Base-by-base conservation (phyloP, 2,113 vertebrate species). In the Cyprinus carpio region DNA sequence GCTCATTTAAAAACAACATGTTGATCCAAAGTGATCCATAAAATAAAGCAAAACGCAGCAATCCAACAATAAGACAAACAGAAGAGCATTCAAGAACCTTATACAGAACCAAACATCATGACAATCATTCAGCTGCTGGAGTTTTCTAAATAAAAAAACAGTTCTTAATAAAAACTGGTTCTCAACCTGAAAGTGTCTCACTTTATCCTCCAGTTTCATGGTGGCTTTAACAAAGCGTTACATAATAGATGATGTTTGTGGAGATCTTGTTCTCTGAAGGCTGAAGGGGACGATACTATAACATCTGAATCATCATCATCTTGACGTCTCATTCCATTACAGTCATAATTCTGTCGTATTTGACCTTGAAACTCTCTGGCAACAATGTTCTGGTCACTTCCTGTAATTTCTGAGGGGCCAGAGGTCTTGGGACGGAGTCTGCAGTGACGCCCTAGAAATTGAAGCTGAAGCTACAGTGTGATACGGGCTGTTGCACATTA, bases 401-500 rank as follows among this genome's bases (percentile, higher is more conserved):
- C 65, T 71, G 13, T 11, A 20, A 20, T 23, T 43, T 37, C 37
- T 0, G 20, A 64, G 18, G 56, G 84, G 64, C 81, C 34, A 85
- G 54, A 85, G 74, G 79, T 65, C 54, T 82, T n/a, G 1, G 37
- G 13, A 43, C 54, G 56, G 78, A 71, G 56, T 81, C 40, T 10
- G 43, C 74, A 65, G 83, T 54, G 40, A 81, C 40, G 46, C 56
- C 23, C 67, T 85, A 86, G 87, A 89, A 91, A 90, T 64, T 4
- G 78, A 54, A 75, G 56, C 80, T 31, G 83, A 83, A 40, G 49
- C 51, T 13, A 83, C 20, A 78, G 43, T 31, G 34, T 82, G 83
- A 71, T 25, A 77, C 31, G 40, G 77, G 71, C 89, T 49, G 87
- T 89, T 92, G 81, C 91, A 88, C 89, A 92, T 91, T 92, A 91